Conservation (phyloP, 1,140 invertebrate genomes). For the Galendromus occidentalis region DNA sequence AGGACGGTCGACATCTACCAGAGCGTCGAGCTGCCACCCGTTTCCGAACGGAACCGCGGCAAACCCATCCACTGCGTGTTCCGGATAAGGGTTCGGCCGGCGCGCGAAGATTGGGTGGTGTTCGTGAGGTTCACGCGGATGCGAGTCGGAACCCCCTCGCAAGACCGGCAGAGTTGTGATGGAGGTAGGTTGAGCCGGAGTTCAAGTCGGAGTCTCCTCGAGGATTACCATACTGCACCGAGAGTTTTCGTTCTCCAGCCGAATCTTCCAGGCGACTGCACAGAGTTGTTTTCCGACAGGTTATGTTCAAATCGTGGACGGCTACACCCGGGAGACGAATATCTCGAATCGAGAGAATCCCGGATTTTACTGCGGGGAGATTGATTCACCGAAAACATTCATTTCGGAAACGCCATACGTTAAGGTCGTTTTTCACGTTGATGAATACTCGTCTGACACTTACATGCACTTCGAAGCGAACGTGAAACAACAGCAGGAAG, state of each 20-base stretch:
- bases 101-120: conserved; percentile 64
- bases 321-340: conserved; percentile 20
- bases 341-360: conserved; percentile 14
- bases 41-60: conserved; percentile 55
- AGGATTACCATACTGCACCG: neutral
- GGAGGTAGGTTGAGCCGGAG: conserved; percentile 12
- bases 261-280: neutral
- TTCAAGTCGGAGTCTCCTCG: neutral
- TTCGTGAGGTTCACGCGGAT: conserved; percentile 38
- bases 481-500: conserved; percentile 69
- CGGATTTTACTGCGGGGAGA: conserved; percentile 69
- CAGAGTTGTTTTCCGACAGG: neutral
- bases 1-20: conserved; percentile 79
- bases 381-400: conserved; percentile 74
- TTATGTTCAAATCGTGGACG: conserved; percentile 21
- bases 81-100: conserved; percentile 52
- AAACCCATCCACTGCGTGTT: conserved; percentile 68
- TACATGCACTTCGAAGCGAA: conserved; percentile 53
- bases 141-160: conserved; percentile 16
- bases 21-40: conserved; percentile 60
- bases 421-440: conserved; percentile 65
- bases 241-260: neutral
- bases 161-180: conserved; percentile 17
- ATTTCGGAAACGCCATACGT: conserved; percentile 82
- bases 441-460: conserved; percentile 65